phyloP scores from a whole-genome alignment of 2,888 invertebrate genomes.

The Phengaris alcon region DNA sequence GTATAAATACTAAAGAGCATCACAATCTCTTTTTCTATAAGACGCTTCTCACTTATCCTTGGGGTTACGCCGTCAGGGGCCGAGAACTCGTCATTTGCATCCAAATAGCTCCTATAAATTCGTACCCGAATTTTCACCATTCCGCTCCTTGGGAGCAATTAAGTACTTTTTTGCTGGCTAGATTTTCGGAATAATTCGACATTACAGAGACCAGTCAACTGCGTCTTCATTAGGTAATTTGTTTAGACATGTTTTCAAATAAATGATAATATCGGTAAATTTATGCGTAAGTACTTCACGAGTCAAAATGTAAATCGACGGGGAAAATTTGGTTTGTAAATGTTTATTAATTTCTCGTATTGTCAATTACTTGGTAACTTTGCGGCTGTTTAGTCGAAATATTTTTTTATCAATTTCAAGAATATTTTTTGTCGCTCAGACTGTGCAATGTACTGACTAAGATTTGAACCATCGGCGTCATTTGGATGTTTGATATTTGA shows the following conservation, averaged over 20 bases:
- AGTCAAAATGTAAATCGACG: slow-evolving; percentile 2
- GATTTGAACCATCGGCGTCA: no score
- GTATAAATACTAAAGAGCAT: slow-evolving; percentile 68
- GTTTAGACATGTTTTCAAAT: slow-evolving; percentile 47
- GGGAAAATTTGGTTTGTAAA: slow-evolving; percentile 17
- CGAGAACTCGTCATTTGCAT: slow-evolving; percentile 77
- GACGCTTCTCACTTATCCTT: slow-evolving; percentile 60
- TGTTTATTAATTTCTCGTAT: neutral
- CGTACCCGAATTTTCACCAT: slow-evolving; percentile 76
- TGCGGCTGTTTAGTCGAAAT: neutral
- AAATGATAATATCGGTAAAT: slow-evolving; percentile 22
- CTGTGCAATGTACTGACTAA: no score
- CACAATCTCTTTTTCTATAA: slow-evolving; percentile 65
- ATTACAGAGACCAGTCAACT: slow-evolving; percentile 64
- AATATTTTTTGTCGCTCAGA: neutral
- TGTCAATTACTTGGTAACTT: neutral
- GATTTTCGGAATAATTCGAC: slow-evolving; percentile 68
- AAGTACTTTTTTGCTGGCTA: slow-evolving; percentile 68
- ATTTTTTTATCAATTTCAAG: neutral
- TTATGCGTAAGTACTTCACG: slow-evolving; percentile 22
- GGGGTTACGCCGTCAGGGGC: slow-evolving; percentile 66
- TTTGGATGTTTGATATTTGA: no score
- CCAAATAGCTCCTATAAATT: slow-evolving; percentile 78
- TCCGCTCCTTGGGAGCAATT: slow-evolving; percentile 76
- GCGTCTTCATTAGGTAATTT: slow-evolving; percentile 62